These are phyloP conservation scores for Monoplex corrugatus DNA, from an alignment of 2,888 invertebrate species.

Conservation along the genomic window DNA sequence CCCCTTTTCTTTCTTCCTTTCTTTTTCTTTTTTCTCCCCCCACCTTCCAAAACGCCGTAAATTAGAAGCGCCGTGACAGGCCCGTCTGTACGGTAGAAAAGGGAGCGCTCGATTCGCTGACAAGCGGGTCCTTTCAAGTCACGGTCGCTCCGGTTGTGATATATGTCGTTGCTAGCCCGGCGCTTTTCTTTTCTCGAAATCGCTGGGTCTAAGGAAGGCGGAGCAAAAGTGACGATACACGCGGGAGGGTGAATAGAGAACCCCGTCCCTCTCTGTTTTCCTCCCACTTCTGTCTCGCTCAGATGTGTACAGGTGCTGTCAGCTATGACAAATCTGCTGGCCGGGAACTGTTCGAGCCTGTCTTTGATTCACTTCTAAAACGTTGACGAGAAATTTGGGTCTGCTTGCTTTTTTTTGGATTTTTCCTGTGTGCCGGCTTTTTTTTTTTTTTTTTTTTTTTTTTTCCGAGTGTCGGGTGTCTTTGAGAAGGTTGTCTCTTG, in stretches of 20 bases:
- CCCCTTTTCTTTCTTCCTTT: no score
- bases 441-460: background rate
- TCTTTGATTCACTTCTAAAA: constrained; percentile 11
- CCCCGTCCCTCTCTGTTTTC: background rate
- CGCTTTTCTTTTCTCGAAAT: constrained; percentile 48
- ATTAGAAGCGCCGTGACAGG: constrained; percentile 48
- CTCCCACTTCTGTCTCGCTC: background rate
- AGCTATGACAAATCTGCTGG: constrained; percentile 44
- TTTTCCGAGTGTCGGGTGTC: constrained; percentile 12
- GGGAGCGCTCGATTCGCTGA: constrained; percentile 35
- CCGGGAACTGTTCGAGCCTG: background rate
- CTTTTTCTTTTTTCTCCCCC: no score
- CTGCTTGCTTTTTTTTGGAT: background rate
- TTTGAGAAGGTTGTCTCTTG: background rate
- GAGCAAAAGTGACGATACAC: constrained; percentile 30
- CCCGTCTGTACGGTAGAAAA: constrained; percentile 23
- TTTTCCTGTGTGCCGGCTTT: background rate
- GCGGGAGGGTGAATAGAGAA: background rate
- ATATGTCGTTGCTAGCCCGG: constrained; percentile 41
- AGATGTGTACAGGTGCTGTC: constrained; percentile 34
- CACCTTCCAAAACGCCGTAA: constrained; percentile 37
- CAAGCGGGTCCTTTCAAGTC: constrained; percentile 48
- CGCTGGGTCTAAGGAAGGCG: constrained; percentile 27
- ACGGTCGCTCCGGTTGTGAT: constrained; percentile 30
- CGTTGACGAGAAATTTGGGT: background rate